Percentiles rank a stretch among this genome's conserved stretches.
Conservation (phyloP, 2,888 invertebrate species). For the Papilio elwesi region DNA sequence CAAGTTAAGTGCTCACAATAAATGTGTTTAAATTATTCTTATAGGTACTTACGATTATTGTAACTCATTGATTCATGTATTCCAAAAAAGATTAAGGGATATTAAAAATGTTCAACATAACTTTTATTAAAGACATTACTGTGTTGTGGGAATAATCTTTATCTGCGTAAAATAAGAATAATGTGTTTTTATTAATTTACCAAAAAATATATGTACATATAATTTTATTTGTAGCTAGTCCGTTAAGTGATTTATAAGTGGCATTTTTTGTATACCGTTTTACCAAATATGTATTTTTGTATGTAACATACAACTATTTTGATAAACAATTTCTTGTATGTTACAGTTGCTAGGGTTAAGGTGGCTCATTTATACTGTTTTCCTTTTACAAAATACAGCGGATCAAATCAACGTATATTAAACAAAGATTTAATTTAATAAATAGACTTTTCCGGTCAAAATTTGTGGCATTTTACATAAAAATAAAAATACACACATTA, state of each 20-base stretch:
- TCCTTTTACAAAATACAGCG: neutral
- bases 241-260: constrained; percentile 40
- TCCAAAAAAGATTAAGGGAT: no score
- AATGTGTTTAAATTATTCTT: no score
- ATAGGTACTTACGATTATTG: no score
- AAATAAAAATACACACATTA: no score
- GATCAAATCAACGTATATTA: neutral
- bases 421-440: neutral
- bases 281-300: constrained; percentile 41
- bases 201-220: constrained; percentile 45
- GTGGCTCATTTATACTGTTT: constrained; percentile 15
- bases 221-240: constrained; percentile 42
- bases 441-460: neutral
- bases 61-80: no score
- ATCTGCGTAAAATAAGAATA: constrained; percentile 29
- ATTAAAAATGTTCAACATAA: no score
- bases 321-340: constrained; percentile 34
- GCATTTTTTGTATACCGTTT: constrained; percentile 40
- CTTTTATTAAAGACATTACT: neutral
- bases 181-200: constrained; percentile 43
- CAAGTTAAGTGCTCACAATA: no score
- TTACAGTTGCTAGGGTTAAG: constrained; percentile 30
- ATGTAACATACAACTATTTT: constrained; percentile 34
- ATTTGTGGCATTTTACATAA: no score
- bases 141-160: constrained; percentile 35